Evolutionary conservation across 1,140 invertebrate genomes (phyloP).

Genomic region (Leguminivora glycinivorella): DNA sequence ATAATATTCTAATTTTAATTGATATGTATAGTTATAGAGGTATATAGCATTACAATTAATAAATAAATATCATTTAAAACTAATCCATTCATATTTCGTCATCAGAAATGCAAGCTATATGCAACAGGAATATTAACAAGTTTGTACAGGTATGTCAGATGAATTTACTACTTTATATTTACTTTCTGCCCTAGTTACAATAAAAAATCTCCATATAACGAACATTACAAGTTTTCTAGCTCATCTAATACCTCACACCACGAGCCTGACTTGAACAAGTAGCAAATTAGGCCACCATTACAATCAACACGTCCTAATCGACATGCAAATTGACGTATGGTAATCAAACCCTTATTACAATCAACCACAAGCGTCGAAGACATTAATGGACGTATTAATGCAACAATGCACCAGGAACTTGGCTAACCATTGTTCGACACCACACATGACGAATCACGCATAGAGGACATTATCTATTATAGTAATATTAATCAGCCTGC

Average conservation of each 20-base stretch:
- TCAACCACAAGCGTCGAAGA: constrained; percentile 14
- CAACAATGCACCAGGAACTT: constrained; percentile 27
- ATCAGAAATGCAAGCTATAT: too few relatives aligned
- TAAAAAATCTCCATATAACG: too few relatives aligned
- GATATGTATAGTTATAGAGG: too few relatives aligned
- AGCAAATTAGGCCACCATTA: constrained; percentile 15
- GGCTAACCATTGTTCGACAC: constrained; percentile 23
- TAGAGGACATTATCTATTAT: neutral
- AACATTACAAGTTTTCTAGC: too few relatives aligned
- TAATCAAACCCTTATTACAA: constrained; percentile 18
- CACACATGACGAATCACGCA: constrained; percentile 23
- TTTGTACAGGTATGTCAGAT: too few relatives aligned
- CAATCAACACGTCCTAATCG: constrained; percentile 15
- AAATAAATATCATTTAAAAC: too few relatives aligned
- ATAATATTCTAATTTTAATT: too few relatives aligned
- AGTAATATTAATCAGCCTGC: neutral
- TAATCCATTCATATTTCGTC: too few relatives aligned
- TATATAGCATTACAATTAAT: too few relatives aligned
- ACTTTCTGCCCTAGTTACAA: too few relatives aligned
- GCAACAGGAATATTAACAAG: too few relatives aligned
- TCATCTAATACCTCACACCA: neutral
- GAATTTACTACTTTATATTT: too few relatives aligned
- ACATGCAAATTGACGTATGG: constrained; percentile 15
- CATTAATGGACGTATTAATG: constrained; percentile 26
- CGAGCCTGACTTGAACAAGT: neutral